Conservation (phyloP, 30 jellyfish, hydroid and myxozoan genomes). For the Pelagia noctiluca region DNA sequence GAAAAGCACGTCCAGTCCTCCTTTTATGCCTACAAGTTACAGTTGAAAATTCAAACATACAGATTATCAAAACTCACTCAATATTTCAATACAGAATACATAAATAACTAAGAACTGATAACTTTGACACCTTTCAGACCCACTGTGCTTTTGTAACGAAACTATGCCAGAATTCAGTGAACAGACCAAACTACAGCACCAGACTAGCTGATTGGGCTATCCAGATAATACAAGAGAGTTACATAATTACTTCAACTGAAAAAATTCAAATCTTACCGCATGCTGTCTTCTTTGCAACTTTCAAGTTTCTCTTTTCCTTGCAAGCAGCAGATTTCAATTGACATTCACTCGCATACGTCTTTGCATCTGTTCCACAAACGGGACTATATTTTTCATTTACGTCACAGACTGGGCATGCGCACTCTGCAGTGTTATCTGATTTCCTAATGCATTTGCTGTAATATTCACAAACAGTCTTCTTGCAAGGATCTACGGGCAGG, state of each 20-base stretch:
- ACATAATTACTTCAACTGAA: no score
- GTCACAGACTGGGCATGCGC: slow-evolving; percentile 63
- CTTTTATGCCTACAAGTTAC: slow-evolving; percentile 42
- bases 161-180: no score
- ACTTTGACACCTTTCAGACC: no score
- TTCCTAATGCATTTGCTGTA: slow-evolving; percentile 40
- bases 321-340: slow-evolving; percentile 67
- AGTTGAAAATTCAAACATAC: no score
- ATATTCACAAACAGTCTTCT: slow-evolving; percentile 29
- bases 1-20: slow-evolving; percentile 57
- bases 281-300: slow-evolving; percentile 47
- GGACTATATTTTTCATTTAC: slow-evolving; percentile 23
- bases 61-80: no score
- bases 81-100: no score
- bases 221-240: no score
- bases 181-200: no score
- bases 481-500: slow-evolving; percentile 73
- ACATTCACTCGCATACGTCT: slow-evolving; percentile 84
- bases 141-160: no score
- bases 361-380: slow-evolving; percentile 80
- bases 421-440: slow-evolving; percentile 12
- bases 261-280: slow-evolving; percentile 69
- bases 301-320: slow-evolving; percentile 25
- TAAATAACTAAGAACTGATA: no score
- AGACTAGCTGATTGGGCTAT: no score